phyloP scores from a whole-genome alignment of 2,113 vertebrate genomes.

The Chamaetylas fuelleborni region DNA sequence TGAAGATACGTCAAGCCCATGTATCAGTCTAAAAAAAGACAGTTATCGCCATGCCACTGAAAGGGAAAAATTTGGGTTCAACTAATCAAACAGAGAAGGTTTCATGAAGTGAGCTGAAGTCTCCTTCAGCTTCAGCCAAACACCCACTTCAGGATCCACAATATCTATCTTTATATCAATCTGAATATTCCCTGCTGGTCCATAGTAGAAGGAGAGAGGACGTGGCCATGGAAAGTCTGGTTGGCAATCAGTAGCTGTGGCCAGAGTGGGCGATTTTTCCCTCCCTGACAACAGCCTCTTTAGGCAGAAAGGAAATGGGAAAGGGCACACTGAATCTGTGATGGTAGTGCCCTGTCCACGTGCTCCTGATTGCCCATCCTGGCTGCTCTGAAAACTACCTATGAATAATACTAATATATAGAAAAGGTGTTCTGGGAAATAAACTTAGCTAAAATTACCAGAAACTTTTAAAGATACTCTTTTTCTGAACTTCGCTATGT shows the following conservation, averaged over 20 bases:
- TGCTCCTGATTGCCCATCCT: background rate
- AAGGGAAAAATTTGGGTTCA: background rate
- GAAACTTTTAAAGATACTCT: background rate
- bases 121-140: background rate
- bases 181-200: background rate
- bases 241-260: background rate
- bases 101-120: background rate
- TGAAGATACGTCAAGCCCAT: background rate
- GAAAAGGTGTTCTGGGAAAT: background rate
- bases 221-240: background rate
- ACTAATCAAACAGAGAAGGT: background rate
- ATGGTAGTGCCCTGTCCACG: background rate
- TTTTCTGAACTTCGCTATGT: background rate
- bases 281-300: background rate
- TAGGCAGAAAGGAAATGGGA: background rate
- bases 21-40: background rate
- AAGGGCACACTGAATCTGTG: background rate
- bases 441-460: background rate
- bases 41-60: background rate
- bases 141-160: background rate
- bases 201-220: background rate
- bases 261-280: fast-evolving
- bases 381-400: background rate
- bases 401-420: background rate
- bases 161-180: background rate